Conservation (phyloP, 2,113 vertebrate genomes). For the Callipepla californica region DNA sequence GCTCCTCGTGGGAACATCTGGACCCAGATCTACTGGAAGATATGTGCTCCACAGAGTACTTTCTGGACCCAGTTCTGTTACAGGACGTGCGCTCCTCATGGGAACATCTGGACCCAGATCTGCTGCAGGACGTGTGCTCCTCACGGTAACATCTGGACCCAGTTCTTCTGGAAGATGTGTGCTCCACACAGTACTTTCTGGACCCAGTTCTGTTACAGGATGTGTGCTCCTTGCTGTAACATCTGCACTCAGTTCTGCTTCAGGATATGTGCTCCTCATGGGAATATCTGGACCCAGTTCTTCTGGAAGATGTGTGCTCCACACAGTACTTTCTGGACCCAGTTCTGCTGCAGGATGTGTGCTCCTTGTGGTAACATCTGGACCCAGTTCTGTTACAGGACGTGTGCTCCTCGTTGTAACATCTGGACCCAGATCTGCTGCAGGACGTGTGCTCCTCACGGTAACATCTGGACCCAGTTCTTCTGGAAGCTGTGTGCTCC, state of each 20-base stretch:
- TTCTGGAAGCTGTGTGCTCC: neutral
- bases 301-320: fast-evolving
- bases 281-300: fast-evolving
- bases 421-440: neutral
- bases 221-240: fast-evolving
- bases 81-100: fast-evolving
- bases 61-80: neutral
- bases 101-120: neutral
- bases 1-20: too few species aligned
- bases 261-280: fast-evolving
- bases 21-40: neutral
- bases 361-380: too few species aligned
- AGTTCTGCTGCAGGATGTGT: neutral
- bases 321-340: too few species aligned
- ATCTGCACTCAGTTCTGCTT: fast-evolving
- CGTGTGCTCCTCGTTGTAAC: neutral
- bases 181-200: neutral
- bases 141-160: too few species aligned
- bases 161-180: too few species aligned
- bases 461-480: neutral
- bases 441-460: neutral
- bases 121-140: neutral
- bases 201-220: fast-evolving
- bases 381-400: neutral
- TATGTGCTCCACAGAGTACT: fast-evolving